These are phyloP conservation scores for Conus ventricosus DNA, from an alignment of 1,140 invertebrate species.

Conservation along the genomic window DNA sequence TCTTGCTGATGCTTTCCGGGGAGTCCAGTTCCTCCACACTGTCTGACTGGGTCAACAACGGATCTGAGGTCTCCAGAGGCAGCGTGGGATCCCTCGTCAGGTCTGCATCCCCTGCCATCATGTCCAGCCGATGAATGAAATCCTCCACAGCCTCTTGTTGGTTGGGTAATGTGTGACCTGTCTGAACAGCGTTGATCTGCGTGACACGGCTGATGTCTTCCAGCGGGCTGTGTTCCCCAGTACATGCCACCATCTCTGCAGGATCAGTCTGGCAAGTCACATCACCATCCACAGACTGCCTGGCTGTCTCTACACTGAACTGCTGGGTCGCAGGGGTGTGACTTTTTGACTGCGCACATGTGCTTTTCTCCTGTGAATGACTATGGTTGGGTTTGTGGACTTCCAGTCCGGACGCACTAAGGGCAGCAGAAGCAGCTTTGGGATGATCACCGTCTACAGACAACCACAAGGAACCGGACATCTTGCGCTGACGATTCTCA, in stretches of 20 bases:
- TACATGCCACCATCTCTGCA: background rate
- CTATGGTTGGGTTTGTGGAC: background rate
- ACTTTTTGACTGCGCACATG: background rate
- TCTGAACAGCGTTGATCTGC: conserved; percentile 60
- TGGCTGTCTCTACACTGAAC: background rate
- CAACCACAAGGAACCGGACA: background rate
- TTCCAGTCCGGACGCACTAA: background rate
- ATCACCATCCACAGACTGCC: background rate
- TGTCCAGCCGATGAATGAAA: conserved; percentile 41
- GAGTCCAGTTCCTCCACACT: conserved; percentile 70
- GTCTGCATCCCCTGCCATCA: background rate
- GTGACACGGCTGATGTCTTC: conserved; percentile 52
- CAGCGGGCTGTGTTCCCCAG: conserved; percentile 45
- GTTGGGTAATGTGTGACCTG: conserved; percentile 45
- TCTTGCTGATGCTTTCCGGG: conserved; percentile 68
- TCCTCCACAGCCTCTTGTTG: conserved; percentile 56
- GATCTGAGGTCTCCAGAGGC: conserved; percentile 10
- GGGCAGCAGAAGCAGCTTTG: background rate
- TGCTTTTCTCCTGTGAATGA: background rate
- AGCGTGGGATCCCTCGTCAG: background rate
- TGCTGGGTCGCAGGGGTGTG: background rate
- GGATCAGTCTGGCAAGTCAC: background rate
- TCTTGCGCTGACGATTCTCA: conserved; percentile 26
- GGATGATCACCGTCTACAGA: background rate
- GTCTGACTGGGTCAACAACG: conserved; percentile 35